phyloP scores from a whole-genome alignment of 35 echinoderm and acorn worm genomes.

The Ophioderma brevispina region DNA sequence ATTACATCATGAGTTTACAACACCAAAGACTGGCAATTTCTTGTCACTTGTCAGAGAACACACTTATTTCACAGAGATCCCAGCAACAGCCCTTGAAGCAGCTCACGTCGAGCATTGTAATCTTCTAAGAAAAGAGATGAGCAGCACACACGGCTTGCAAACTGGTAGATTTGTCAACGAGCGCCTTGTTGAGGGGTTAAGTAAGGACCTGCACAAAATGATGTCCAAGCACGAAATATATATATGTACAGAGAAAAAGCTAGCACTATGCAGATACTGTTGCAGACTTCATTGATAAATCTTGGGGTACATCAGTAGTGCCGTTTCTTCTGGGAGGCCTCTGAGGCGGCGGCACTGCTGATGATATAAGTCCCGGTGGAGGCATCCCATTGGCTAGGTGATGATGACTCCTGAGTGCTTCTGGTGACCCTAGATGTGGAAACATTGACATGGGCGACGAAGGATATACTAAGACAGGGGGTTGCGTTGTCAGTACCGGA shows the following conservation, averaged over 20 bases:
- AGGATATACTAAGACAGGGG: slow-evolving; percentile 61
- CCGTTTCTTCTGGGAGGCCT: slow-evolving; percentile 26
- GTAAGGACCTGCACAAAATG: background rate
- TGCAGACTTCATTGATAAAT: slow-evolving; percentile 80
- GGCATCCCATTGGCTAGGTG: slow-evolving; percentile 43
- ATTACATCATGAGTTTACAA: too few relatives aligned
- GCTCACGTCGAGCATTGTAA: too few relatives aligned
- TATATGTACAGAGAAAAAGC: background rate
- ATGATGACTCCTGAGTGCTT: slow-evolving; percentile 64
- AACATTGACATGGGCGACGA: slow-evolving; percentile 53
- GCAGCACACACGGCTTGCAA: background rate
- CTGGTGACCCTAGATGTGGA: slow-evolving; percentile 9
- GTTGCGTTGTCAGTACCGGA: slow-evolving; percentile 68
- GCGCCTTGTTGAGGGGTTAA: background rate
- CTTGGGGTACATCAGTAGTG: slow-evolving; percentile 77
- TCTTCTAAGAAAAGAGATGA: background rate
- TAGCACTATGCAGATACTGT: slow-evolving; percentile 73
- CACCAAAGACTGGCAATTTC: too few relatives aligned
- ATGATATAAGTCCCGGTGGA: slow-evolving; percentile 62
- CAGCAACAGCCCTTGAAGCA: too few relatives aligned
- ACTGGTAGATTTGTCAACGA: background rate
- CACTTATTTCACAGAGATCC: too few relatives aligned
- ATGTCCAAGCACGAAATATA: background rate
- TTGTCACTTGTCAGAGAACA: too few relatives aligned
- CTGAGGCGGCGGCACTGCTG: slow-evolving; percentile 32